phyloP scores from a whole-genome alignment of 1,140 invertebrate genomes.

The Drosophila albomicans region DNA sequence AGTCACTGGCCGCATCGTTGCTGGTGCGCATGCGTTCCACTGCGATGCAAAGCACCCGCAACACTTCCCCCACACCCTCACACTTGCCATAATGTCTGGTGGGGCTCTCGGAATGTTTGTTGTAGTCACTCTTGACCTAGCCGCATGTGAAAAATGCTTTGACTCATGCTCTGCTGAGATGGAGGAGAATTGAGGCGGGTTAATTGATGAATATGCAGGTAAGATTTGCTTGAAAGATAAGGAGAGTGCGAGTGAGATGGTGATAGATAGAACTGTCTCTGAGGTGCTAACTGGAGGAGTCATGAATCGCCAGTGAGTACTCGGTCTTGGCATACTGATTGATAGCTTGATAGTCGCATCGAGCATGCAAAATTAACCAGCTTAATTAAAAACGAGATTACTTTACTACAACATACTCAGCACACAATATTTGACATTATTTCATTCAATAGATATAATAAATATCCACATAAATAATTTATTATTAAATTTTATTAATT shows the following conservation, averaged over 20 bases:
- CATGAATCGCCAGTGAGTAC: conserved; percentile 46
- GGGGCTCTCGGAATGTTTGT: conserved; percentile 36
- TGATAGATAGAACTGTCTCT: conserved; percentile 17
- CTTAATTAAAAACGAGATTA: neutral
- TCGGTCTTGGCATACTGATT: conserved; percentile 56
- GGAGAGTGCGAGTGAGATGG: conserved; percentile 4
- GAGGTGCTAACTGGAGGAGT: conserved; percentile 34
- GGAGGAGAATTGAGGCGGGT: conserved; percentile 8
- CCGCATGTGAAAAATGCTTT: conserved; percentile 63
- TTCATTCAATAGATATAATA: too few species aligned
- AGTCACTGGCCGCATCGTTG: neutral
- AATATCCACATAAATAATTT: too few species aligned
- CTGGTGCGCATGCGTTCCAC: conserved; percentile 26
- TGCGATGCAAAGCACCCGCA: conserved; percentile 42
- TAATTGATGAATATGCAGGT: conserved; percentile 38
- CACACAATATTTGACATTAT: neutral
- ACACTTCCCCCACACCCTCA: conserved; percentile 25
- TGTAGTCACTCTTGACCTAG: conserved; percentile 74
- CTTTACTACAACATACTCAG: conserved; percentile 7
- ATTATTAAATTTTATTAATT: too few species aligned
- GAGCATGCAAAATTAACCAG: conserved; percentile 38
- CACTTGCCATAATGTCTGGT: conserved; percentile 20
- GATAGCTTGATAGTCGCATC: conserved; percentile 63
- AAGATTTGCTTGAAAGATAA: conserved; percentile 33
- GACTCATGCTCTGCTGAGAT: conserved; percentile 45